Conservation (phyloP, 2,113 vertebrate species). For the Rostratula benghalensis region DNA sequence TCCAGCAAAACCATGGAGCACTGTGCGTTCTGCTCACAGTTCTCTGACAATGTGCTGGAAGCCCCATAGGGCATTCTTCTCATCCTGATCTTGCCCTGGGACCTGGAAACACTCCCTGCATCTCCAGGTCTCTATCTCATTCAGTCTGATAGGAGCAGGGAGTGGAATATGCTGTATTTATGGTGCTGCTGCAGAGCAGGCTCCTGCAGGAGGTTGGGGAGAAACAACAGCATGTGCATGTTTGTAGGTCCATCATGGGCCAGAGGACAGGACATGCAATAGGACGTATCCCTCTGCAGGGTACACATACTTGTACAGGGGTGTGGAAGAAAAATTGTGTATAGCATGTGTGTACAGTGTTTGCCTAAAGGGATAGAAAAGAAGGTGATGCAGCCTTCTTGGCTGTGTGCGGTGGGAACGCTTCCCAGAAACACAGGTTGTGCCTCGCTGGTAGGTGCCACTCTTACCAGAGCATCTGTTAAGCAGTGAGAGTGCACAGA, state of each 20-base stretch:
- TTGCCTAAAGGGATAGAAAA: background rate
- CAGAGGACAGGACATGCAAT: background rate
- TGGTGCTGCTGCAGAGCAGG: background rate
- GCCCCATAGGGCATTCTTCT: background rate
- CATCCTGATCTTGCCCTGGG: background rate
- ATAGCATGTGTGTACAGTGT: background rate
- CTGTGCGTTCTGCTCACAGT: background rate
- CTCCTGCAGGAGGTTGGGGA: background rate
- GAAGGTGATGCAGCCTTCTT: background rate
- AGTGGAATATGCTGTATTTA: background rate
- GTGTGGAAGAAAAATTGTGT: background rate
- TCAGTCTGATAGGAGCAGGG: background rate
- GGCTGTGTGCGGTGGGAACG: background rate
- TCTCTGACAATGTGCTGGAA: background rate
- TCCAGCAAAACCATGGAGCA: background rate
- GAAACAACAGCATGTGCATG: fast-evolving
- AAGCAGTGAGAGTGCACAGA: background rate
- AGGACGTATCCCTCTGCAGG: background rate
- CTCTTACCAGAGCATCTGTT: background rate
- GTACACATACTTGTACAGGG: fast-evolving
- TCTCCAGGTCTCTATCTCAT: background rate
- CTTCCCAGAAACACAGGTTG: background rate
- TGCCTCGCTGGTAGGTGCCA: background rate
- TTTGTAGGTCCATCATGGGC: background rate
- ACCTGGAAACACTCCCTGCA: background rate